Percentiles rank a stretch among this genome's conserved stretches.
These are phyloP conservation scores for Drosophila punjabiensis DNA, from an alignment of 1,140 invertebrate genomes.

Conservation along the genomic window DNA sequence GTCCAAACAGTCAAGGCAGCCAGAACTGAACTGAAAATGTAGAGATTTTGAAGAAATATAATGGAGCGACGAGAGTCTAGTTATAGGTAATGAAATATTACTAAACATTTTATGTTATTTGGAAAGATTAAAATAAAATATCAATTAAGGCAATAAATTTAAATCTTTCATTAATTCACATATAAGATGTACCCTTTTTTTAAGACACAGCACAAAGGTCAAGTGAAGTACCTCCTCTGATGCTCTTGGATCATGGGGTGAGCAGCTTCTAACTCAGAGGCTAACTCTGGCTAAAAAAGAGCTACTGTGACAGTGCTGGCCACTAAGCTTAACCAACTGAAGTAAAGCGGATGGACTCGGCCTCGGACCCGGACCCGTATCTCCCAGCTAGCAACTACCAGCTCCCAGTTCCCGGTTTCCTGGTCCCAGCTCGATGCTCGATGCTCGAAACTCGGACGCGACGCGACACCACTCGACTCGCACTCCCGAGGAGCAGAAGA, in stretches of 20 bases:
- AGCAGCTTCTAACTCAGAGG: background rate
- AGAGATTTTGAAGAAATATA: background rate
- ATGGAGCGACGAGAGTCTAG: background rate
- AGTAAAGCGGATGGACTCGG: conserved; percentile 15
- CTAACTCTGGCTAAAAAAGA: background rate
- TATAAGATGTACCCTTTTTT: no score
- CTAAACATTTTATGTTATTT: background rate
- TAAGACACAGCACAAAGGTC: no score
- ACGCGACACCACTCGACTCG: conserved; percentile 40
- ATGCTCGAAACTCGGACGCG: conserved; percentile 36
- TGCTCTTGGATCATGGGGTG: background rate
- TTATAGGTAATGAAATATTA: background rate
- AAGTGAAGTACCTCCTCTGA: background rate
- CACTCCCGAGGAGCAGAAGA: conserved; percentile 57
- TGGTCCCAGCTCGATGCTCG: conserved; percentile 25
- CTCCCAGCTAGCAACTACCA: background rate
- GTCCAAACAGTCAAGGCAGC: conserved; percentile 55
- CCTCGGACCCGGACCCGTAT: conserved; percentile 22
- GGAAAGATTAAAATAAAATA: background rate
- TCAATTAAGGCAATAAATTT: no score
- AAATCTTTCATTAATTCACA: no score
- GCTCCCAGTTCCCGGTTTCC: conserved; percentile 4
- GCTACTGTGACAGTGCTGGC: conserved; percentile 9
- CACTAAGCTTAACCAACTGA: conserved; percentile 40
- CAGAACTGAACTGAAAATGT: conserved; percentile 17